phyloP scores from a whole-genome alignment of 2,113 vertebrate species.

The Pantherophis guttatus region DNA sequence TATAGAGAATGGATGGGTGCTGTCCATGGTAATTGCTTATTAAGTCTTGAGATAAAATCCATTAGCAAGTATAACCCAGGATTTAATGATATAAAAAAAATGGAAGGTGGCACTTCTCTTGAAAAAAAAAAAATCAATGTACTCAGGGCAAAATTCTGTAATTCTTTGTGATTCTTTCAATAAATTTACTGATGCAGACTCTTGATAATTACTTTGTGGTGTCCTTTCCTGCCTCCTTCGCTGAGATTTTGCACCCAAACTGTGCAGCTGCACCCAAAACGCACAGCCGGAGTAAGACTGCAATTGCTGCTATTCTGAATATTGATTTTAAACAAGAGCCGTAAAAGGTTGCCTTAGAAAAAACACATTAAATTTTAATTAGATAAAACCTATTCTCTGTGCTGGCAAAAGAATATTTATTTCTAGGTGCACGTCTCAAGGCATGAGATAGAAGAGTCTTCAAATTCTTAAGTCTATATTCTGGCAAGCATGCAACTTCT shows the following conservation, averaged over 20 bases:
- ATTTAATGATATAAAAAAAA: neutral
- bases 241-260: neutral
- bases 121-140: neutral
- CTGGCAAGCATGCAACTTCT: neutral
- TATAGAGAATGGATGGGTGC: neutral
- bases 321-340: neutral
- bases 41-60: neutral
- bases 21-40: neutral
- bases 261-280: neutral
- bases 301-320: neutral
- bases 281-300: neutral
- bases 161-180: neutral
- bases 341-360: neutral
- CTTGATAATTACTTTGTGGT: neutral
- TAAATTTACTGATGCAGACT: neutral
- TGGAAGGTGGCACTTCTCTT: neutral
- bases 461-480: neutral
- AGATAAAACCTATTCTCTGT: neutral
- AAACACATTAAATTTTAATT: neutral
- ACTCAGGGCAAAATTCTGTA: neutral
- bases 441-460: neutral
- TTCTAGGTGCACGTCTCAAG: neutral
- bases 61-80: neutral
- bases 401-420: neutral
- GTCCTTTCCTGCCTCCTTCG: neutral